Conservation (phyloP, 2,888 invertebrate species). For the Iselma pallidipennis region DNA sequence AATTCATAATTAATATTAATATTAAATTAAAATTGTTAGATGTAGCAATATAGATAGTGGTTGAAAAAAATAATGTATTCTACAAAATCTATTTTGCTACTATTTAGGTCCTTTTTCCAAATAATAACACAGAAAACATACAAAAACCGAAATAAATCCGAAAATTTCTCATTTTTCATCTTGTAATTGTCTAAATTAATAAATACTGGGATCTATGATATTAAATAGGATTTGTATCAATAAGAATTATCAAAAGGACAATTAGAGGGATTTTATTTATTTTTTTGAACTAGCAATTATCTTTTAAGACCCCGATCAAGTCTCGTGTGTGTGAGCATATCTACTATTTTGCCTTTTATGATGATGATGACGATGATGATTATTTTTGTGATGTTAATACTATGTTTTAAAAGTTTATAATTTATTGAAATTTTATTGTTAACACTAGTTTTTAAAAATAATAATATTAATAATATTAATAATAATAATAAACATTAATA, state of each 20-base stretch:
- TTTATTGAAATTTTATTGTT: constrained; percentile 33
- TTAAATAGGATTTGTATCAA: too few relatives aligned
- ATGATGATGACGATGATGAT: too few relatives aligned
- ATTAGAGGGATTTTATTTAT: neutral
- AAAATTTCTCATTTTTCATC: neutral
- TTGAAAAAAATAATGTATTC: constrained; percentile 16
- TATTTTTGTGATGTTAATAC: constrained; percentile 30
- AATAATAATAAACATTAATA: constrained; percentile 12
- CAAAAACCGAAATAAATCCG: too few relatives aligned
- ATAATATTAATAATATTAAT: neutral
- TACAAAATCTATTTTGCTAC: constrained; percentile 34
- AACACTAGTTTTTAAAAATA: constrained; percentile 27
- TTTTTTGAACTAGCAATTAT: neutral
- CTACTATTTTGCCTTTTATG: constrained; percentile 23
- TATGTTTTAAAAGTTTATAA: constrained; percentile 26
- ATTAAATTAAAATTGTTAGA: constrained; percentile 18
- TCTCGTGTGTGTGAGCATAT: constrained; percentile 13
- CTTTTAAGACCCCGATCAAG: constrained; percentile 30
- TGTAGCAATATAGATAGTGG: constrained; percentile 32
- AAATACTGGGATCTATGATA: too few relatives aligned
- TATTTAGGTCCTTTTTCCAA: constrained; percentile 18
- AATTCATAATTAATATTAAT: neutral
- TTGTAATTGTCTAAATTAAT: neutral
- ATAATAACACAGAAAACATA: constrained; percentile 15
- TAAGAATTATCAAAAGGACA: too few relatives aligned